These are phyloP conservation scores for Tragelaphus oryx DNA, from an alignment of 2,797 vertebrate species.

Conservation along the genomic window DNA sequence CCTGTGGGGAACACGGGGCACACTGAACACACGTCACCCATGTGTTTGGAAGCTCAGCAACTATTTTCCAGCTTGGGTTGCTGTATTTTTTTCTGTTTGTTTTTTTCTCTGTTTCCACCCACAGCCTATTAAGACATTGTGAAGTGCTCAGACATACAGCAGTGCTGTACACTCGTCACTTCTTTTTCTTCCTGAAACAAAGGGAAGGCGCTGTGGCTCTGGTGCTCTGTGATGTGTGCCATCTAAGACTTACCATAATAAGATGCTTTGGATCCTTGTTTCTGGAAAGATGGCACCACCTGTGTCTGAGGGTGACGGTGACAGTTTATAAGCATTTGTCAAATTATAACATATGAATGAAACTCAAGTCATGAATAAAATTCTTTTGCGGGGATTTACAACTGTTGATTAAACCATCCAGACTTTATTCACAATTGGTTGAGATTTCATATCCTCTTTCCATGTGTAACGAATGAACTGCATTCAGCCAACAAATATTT, in stretches of 20 bases:
- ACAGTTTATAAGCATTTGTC: not conserved
- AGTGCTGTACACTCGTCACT: fast-evolving
- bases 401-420: not conserved
- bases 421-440: not conserved
- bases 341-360: not conserved
- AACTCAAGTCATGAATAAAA: not conserved
- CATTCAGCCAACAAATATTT: not conserved
- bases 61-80: not conserved
- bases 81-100: not conserved
- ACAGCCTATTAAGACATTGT: not conserved
- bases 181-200: not conserved
- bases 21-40: not conserved
- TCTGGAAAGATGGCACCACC: not conserved
- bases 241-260: not conserved
- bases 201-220: not conserved
- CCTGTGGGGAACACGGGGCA: not conserved
- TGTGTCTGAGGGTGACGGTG: not conserved
- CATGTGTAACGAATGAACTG: not conserved
- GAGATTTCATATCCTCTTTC: not conserved
- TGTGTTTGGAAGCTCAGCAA: not conserved
- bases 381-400: not conserved
- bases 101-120: not conserved
- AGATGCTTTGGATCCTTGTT: not conserved
- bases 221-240: no score
- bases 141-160: not conserved